phyloP scores from a whole-genome alignment of 2,888 invertebrate genomes.

The Trissolcus japonicus region DNA sequence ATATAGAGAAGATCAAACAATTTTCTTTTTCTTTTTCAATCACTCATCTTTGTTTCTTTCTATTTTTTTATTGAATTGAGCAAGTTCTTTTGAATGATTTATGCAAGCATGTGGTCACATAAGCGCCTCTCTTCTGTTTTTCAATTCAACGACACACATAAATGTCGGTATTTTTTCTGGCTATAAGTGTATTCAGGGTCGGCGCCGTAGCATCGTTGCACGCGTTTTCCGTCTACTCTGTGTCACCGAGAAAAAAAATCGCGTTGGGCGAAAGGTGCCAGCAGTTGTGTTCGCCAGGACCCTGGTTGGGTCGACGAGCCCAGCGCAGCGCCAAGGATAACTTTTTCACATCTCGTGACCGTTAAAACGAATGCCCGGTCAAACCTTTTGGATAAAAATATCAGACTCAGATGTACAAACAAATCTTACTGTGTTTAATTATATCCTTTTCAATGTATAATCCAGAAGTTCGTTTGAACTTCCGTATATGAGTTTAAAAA shows the following conservation, averaged over 20 bases:
- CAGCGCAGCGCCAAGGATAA: conserved; percentile 42
- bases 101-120: conserved; percentile 29
- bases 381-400: neutral
- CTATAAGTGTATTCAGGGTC: conserved; percentile 61
- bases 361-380: conserved; percentile 19
- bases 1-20: too few species aligned
- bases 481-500: too few species aligned
- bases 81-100: conserved; percentile 8
- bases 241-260: conserved; percentile 44
- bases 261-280: conserved; percentile 32
- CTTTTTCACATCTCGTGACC: conserved; percentile 16
- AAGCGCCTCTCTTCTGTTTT: conserved; percentile 49
- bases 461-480: too few species aligned
- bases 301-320: conserved; percentile 29
- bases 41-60: too few species aligned
- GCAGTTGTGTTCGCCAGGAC: conserved; percentile 29
- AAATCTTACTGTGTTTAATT: too few species aligned
- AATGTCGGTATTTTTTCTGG: conserved; percentile 61
- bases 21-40: too few species aligned
- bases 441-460: too few species aligned
- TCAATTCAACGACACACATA: conserved; percentile 55
- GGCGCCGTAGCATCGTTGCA: conserved; percentile 41
- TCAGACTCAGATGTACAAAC: too few species aligned
- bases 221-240: conserved; percentile 53
- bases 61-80: too few species aligned